phyloP scores from a whole-genome alignment of 2,113 vertebrate species.

The Struthio camelus region DNA sequence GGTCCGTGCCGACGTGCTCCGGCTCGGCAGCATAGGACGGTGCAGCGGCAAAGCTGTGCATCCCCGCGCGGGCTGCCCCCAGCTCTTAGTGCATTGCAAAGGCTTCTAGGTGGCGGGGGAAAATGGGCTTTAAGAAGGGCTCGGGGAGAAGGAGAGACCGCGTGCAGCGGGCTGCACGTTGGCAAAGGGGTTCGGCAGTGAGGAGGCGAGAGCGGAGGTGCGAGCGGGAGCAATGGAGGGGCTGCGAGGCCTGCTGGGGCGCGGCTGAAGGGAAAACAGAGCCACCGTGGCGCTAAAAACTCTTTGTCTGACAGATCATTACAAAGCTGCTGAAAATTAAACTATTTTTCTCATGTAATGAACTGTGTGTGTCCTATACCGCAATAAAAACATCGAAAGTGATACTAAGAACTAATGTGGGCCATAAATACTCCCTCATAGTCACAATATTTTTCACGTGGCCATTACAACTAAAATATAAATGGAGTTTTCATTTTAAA shows the following conservation, averaged over 20 bases:
- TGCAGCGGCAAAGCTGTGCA: too few species aligned
- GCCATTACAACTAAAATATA: slow-evolving; percentile 70
- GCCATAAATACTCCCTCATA: slow-evolving; percentile 63
- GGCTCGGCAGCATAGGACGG: too few species aligned
- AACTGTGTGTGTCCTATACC: slow-evolving; percentile 1
- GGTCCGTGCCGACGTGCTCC: too few species aligned
- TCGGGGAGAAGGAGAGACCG: neutral
- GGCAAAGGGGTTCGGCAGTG: neutral
- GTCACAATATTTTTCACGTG: slow-evolving; percentile 49
- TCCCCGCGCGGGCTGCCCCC: too few species aligned
- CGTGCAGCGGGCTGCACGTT: neutral
- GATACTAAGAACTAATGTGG: slow-evolving; percentile 52
- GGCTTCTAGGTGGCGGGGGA: neutral
- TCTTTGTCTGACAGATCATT: neutral
- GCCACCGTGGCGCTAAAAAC: neutral
- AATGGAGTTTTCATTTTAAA: slow-evolving; percentile 72
- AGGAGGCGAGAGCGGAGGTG: neutral
- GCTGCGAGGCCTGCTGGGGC: neutral
- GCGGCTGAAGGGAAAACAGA: neutral
- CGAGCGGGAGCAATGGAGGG: neutral
- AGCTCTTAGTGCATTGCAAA: neutral
- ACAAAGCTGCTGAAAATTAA: slow-evolving; percentile 55
- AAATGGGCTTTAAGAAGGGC: neutral
- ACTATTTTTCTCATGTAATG: slow-evolving; percentile 69
- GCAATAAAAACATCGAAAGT: slow-evolving; percentile 64